phyloP scores from a whole-genome alignment of 1,140 invertebrate species.

The Nasonia giraulti region DNA sequence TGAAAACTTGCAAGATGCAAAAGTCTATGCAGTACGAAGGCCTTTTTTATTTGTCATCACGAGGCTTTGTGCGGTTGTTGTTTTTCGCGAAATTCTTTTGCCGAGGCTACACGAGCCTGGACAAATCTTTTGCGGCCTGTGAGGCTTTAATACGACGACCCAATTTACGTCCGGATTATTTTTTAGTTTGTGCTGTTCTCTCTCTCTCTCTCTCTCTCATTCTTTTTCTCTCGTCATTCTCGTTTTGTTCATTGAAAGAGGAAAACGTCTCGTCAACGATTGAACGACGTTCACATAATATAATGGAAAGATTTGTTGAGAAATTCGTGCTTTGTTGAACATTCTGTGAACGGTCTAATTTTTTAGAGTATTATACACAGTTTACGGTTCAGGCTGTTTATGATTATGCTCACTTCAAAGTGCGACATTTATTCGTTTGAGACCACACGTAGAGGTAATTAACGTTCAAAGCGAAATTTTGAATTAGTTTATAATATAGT shows the following conservation, averaged over 20 bases:
- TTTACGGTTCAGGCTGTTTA: too few relatives aligned
- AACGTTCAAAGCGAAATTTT: too few relatives aligned
- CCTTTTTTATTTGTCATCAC: too few relatives aligned
- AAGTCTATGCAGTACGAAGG: neutral
- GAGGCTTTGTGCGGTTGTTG: neutral
- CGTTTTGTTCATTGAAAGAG: neutral
- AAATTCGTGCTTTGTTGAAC: slow-evolving; percentile 3
- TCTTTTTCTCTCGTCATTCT: neutral
- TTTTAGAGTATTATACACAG: neutral
- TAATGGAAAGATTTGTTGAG: neutral
- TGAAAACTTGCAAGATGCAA: slow-evolving; percentile 14
- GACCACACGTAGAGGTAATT: too few relatives aligned
- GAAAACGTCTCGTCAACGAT: neutral
- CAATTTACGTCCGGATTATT: slow-evolving; percentile 27
- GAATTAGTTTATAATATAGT: neutral
- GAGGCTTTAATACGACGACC: slow-evolving; percentile 23
- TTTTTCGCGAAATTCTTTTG: slow-evolving; percentile 16
- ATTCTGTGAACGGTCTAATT: neutral
- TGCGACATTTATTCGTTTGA: too few relatives aligned
- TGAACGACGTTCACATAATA: neutral
- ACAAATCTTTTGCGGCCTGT: slow-evolving; percentile 9
- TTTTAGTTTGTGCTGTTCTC: slow-evolving; percentile 33
- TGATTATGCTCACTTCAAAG: too few relatives aligned
- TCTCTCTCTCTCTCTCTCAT: slow-evolving; percentile 12
- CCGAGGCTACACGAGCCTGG: neutral